phyloP scores from a whole-genome alignment of 2,797 vertebrate species.

The Channa striata region DNA sequence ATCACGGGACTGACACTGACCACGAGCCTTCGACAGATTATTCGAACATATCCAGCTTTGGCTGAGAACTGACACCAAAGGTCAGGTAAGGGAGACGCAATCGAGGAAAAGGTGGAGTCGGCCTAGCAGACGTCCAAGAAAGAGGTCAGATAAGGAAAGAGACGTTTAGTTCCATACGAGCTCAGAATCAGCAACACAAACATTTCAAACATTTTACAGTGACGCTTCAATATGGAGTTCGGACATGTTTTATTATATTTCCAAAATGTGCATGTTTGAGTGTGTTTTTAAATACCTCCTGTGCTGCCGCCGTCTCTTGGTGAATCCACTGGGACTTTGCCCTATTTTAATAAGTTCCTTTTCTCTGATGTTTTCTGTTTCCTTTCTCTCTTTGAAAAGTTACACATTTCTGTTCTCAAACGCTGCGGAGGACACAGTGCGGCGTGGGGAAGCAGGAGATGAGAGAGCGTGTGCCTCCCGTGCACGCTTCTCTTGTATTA shows the following conservation, averaged over 20 bases:
- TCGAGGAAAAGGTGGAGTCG: not conserved
- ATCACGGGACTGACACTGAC: no score
- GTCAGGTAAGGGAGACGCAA: conserved; percentile 6
- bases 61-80: not conserved
- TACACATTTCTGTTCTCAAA: conserved; percentile 9
- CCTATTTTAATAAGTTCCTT: conserved; percentile 30
- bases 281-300: conserved; percentile 1
- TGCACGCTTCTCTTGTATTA: conserved; percentile 27
- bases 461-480: not conserved
- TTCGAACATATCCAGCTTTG: not conserved
- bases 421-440: conserved; percentile 7
- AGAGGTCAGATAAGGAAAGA: not conserved
- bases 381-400: conserved; percentile 35
- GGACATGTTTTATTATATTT: conserved; percentile 7
- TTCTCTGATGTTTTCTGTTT: conserved; percentile 20
- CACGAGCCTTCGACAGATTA: no score
- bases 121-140: not conserved
- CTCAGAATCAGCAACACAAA: not conserved
- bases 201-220: not conserved
- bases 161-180: not conserved
- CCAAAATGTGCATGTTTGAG: conserved; percentile 7
- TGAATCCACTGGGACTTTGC: conserved; percentile 31
- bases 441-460: not conserved
- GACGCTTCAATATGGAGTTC: not conserved
- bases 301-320: conserved; percentile 5